phyloP scores from a whole-genome alignment of 2,797 vertebrate species.

The Malacoctenus gilli region DNA sequence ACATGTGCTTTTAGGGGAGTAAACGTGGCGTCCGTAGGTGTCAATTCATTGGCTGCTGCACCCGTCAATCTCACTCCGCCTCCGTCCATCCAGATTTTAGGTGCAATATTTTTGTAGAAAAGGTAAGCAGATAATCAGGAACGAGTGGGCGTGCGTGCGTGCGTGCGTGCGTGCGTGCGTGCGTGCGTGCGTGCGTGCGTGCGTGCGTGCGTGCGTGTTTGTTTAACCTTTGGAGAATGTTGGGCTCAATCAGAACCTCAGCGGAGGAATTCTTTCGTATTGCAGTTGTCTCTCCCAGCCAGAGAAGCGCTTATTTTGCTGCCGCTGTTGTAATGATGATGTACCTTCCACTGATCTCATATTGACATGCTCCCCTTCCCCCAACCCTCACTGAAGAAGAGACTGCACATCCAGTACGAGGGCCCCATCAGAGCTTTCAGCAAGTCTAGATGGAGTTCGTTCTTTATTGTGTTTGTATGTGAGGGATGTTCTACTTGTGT shows the following conservation, averaged over 20 bases:
- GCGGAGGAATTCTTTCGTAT: conserved; percentile 1
- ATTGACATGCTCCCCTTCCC: no score
- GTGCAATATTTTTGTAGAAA: conserved; percentile 76
- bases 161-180: neutral
- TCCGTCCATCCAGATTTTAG: conserved; percentile 58
- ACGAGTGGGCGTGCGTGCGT: conserved; percentile 17
- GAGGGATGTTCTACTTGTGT: conserved; percentile 60
- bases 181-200: no score
- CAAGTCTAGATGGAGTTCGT: conserved; percentile 44
- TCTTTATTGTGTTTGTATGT: conserved; percentile 45
- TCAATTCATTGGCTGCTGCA: conserved; percentile 51
- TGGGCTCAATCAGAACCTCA: conserved; percentile 19
- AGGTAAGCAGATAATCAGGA: conserved; percentile 49
- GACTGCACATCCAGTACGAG: conserved; percentile 36
- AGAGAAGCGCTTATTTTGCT: conserved; percentile 43
- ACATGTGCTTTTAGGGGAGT: conserved; percentile 16
- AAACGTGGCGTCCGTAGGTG: conserved; percentile 43
- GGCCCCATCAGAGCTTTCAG: conserved; percentile 60
- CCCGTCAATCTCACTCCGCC: conserved; percentile 34
- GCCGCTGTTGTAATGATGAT: conserved; percentile 50
- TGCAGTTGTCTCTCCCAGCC: conserved; percentile 5
- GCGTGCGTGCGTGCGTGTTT: neutral
- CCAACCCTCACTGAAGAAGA: conserved; percentile 42
- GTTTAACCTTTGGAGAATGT: neutral
- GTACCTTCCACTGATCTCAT: neutral